Percentiles rank a stretch among this genome's conserved stretches.
These are phyloP conservation scores for Scrobipalpa atriplicella DNA, from an alignment of 2,888 invertebrate species.

Conservation along the genomic window DNA sequence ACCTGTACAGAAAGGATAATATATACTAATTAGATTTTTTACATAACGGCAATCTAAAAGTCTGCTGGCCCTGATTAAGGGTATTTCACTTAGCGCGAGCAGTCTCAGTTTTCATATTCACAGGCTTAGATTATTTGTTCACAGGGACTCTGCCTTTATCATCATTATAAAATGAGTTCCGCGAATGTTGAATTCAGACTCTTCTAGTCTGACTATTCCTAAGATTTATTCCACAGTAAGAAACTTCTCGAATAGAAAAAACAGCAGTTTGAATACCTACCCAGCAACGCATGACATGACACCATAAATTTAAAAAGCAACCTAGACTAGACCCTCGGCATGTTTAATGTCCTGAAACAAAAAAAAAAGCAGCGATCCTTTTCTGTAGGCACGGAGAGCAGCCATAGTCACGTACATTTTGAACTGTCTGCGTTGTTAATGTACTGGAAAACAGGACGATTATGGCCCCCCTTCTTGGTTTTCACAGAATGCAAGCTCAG, in stretches of 20 bases:
- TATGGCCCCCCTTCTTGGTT: not conserved
- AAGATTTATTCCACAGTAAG: too few relatives aligned
- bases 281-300: not conserved
- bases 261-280: not conserved
- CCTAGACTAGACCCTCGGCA: not conserved
- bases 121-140: too few relatives aligned
- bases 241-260: not conserved
- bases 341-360: not conserved
- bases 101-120: too few relatives aligned
- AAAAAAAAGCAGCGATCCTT: not conserved
- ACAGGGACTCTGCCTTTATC: too few relatives aligned
- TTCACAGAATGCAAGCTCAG: not conserved
- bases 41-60: too few relatives aligned
- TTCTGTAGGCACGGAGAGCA: not conserved
- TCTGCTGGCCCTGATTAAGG: too few relatives aligned
- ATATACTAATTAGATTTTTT: too few relatives aligned
- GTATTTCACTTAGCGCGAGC: too few relatives aligned
- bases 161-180: too few relatives aligned
- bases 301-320: not conserved
- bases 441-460: not conserved
- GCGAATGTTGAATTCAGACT: too few relatives aligned
- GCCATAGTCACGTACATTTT: not conserved
- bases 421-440: slow-evolving; percentile 11
- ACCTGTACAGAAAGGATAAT: slow-evolving; percentile 66
- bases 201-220: too few relatives aligned